Evolutionary conservation across 2,113 vertebrate species (phyloP).

Genomic region (Nanorana parkeri): DNA sequence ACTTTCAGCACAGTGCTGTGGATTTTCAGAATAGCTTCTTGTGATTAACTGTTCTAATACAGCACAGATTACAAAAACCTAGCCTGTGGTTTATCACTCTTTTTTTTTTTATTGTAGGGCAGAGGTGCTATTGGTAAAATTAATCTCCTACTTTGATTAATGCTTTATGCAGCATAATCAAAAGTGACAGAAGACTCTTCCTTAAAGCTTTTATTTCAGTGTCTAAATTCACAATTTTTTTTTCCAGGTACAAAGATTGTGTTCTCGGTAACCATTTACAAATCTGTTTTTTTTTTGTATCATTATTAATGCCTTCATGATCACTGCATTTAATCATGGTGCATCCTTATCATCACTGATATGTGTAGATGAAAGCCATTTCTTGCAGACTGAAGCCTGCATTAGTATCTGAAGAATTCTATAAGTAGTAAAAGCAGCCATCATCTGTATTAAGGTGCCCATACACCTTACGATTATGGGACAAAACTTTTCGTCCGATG

Average conservation of each 20-base stretch:
- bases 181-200: conserved; percentile 18
- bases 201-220: background rate
- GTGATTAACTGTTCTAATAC: conserved; percentile 59
- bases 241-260: too few species aligned
- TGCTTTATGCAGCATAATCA: conserved; percentile 33
- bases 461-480: too few species aligned
- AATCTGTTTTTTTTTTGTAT: background rate
- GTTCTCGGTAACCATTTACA: too few species aligned
- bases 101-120: conserved; percentile 35
- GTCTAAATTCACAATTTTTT: background rate
- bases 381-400: conserved; percentile 17
- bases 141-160: conserved; percentile 43
- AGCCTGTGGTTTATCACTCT: conserved; percentile 42
- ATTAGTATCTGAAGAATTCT: conserved; percentile 20
- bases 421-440: conserved; percentile 28
- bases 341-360: conserved; percentile 32
- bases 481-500: too few species aligned
- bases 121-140: conserved; percentile 39
- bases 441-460: conserved; percentile 12
- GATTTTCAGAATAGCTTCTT: conserved; percentile 55
- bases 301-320: too few species aligned
- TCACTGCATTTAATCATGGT: conserved; percentile 35
- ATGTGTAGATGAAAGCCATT: conserved; percentile 28
- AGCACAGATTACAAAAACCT: conserved; percentile 51
- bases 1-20: conserved; percentile 46